A percentile compares a stretch with the other conserved stretches of the same genome.
These are phyloP conservation scores for Linepithema humile DNA, from an alignment of 1,140 invertebrate genomes.

Conservation along the genomic window DNA sequence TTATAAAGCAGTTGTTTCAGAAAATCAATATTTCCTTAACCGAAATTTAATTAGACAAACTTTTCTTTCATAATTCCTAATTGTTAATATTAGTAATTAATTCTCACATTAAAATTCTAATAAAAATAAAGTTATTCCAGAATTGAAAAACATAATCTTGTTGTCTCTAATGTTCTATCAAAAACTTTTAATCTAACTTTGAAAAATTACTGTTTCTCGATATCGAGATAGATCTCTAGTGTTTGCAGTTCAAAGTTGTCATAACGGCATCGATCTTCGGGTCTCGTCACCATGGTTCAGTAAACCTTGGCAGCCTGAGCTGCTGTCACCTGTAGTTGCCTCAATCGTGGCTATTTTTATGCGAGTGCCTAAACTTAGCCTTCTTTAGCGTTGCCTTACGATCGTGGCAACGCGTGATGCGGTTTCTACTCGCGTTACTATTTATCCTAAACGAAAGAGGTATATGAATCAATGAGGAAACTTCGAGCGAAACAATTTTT, in stretches of 20 bases:
- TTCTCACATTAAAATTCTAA: neutral
- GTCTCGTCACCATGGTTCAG: conserved; percentile 46
- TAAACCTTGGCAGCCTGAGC: conserved; percentile 47
- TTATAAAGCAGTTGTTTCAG: no score
- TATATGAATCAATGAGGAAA: neutral
- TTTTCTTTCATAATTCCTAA: neutral
- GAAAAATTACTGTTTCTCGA: neutral
- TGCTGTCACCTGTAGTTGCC: conserved; percentile 39
- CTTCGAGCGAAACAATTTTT: neutral
- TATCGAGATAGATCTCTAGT: neutral
- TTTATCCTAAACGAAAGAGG: neutral
- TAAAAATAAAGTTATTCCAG: neutral
- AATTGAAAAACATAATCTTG: neutral
- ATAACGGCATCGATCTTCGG: neutral
- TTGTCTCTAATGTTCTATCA: neutral
- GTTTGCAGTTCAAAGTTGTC: neutral
- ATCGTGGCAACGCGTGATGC: neutral
- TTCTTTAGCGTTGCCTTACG: conserved; percentile 28
- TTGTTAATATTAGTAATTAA: neutral
- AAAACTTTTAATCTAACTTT: neutral
- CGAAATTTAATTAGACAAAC: neutral
- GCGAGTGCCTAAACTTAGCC: conserved; percentile 34
- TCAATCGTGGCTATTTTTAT: conserved; percentile 31
- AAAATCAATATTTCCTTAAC: neutral
- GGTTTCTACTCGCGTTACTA: neutral